phyloP scores from a whole-genome alignment of 2,797 vertebrate species.

The Ctenochaetus hawaiiensis region DNA sequence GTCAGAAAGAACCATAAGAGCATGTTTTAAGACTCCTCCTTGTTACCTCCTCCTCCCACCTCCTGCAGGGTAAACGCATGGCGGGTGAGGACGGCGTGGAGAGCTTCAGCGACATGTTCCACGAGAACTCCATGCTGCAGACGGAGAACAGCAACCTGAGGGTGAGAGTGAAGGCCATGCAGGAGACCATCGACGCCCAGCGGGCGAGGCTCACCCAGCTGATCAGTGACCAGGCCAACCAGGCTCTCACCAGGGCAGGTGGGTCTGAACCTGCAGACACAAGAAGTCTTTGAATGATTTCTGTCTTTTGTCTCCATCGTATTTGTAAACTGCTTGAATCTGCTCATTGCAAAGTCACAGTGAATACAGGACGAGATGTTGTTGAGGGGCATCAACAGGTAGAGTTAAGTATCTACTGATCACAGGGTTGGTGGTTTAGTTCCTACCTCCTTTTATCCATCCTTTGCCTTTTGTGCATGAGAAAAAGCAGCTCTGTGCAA shows the following conservation, averaged over 20 bases:
- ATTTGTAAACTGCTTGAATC: no score
- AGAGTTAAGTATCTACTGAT: no score
- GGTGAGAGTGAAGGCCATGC: conserved; percentile 96
- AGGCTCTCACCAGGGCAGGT: conserved; percentile 92
- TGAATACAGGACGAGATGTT: no score
- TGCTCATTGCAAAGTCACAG: no score
- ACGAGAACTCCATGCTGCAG: conserved; percentile 96
- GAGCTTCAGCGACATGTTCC: conserved; percentile 97
- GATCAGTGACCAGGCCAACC: conserved; percentile 93
- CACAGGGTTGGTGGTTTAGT: no score
- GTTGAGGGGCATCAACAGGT: no score
- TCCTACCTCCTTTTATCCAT: no score
- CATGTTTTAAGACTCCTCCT: background rate
- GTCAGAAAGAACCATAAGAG: no score
- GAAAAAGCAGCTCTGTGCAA: no score
- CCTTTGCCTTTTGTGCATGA: no score
- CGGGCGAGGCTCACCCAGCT: conserved; percentile 91
- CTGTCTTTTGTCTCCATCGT: no score
- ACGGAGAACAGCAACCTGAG: conserved; percentile 95
- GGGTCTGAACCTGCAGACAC: background rate
- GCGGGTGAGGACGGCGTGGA: conserved; percentile 93
- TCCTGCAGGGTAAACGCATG: conserved; percentile 92
- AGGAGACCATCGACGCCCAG: conserved; percentile 92
- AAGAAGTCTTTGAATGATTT: no score
- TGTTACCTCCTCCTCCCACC: background rate